phyloP scores from a whole-genome alignment of 2,797 vertebrate species.

The Anguilla obscura region DNA sequence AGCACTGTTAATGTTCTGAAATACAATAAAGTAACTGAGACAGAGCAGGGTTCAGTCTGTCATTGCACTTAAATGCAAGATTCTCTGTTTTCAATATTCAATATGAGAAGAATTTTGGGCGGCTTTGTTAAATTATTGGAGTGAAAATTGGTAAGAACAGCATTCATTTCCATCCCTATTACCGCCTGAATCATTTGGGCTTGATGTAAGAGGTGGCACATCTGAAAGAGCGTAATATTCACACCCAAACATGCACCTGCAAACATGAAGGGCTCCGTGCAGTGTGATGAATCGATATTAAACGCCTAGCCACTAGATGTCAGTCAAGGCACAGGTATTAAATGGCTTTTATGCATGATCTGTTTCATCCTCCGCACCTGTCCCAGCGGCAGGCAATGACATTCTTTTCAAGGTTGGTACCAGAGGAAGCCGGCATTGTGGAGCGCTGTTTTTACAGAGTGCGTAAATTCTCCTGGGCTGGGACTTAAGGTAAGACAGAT shows the following conservation, averaged over 20 bases:
- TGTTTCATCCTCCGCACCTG: constrained; percentile 1
- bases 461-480: constrained; percentile 33
- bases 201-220: neutral
- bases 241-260: neutral
- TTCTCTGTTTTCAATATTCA: neutral
- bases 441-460: constrained; percentile 18
- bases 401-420: constrained; percentile 43
- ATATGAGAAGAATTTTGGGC: neutral
- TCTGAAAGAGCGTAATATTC: neutral
- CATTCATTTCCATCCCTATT: neutral
- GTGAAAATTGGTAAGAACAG: neutral
- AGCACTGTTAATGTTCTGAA: neutral
- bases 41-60: neutral
- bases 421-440: constrained; percentile 26
- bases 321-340: constrained; percentile 29
- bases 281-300: neutral
- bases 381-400: constrained; percentile 26
- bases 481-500: constrained; percentile 28
- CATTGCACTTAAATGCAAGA: neutral
- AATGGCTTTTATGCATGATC: constrained; percentile 2
- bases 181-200: neutral
- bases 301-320: constrained; percentile 34
- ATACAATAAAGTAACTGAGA: no score
- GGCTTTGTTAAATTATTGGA: neutral
- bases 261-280: neutral